phyloP scores from a whole-genome alignment of 2,888 invertebrate species.

The Stenolophus ochropezus region DNA sequence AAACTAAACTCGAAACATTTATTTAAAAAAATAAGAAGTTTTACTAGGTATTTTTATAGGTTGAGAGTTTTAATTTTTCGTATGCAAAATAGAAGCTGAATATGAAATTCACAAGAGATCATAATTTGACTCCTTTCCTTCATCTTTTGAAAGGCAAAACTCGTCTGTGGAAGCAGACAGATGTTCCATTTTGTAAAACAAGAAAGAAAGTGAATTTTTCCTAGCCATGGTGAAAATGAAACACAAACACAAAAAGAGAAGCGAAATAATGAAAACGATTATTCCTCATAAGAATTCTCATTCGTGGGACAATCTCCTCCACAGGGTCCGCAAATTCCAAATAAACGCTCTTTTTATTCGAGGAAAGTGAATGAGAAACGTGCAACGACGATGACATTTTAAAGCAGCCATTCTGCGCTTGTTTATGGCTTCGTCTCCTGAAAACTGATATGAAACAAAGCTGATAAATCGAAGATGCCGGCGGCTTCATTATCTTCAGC shows the following conservation, averaged over 20 bases:
- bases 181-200: slow-evolving; percentile 13
- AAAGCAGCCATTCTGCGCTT: slow-evolving; percentile 29
- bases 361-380: slow-evolving; percentile 53
- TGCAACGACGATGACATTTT: slow-evolving; percentile 52
- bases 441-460: slow-evolving; percentile 30
- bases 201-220: slow-evolving; percentile 12
- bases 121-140: not conserved
- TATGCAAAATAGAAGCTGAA: not conserved
- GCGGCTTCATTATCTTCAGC: not conserved
- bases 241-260: slow-evolving; percentile 37
- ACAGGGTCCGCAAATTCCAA: slow-evolving; percentile 45
- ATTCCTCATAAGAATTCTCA: slow-evolving; percentile 32
- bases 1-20: too few relatives aligned
- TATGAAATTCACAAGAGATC: not conserved
- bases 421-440: slow-evolving; percentile 41
- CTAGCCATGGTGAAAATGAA: slow-evolving; percentile 12
- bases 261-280: slow-evolving; percentile 31
- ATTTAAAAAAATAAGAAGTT: too few relatives aligned
- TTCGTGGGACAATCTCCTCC: slow-evolving; percentile 23
- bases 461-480: slow-evolving; percentile 9
- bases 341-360: slow-evolving; percentile 57
- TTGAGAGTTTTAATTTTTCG: too few relatives aligned
- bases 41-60: too few relatives aligned
- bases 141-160: not conserved
- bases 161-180: not conserved